Percentiles rank a stretch among this genome's conserved stretches.
These are phyloP conservation scores for Odobenus rosmarus DNA, from an alignment of 2,113 vertebrate genomes.

Conservation along the genomic window DNA sequence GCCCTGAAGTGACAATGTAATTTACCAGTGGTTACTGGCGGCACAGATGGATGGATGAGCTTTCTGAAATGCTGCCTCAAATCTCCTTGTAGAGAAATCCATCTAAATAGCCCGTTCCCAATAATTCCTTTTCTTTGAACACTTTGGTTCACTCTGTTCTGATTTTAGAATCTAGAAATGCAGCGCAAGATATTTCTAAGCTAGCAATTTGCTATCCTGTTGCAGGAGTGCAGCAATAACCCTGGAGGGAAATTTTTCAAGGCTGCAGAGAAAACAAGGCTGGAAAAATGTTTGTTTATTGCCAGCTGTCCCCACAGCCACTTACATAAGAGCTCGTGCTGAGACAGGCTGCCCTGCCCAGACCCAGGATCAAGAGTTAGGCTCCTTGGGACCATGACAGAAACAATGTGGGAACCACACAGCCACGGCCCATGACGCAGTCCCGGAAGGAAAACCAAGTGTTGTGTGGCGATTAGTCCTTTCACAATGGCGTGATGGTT, in stretches of 20 bases:
- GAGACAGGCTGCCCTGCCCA: constrained; percentile 62
- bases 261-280: constrained; percentile 57
- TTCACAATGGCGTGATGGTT: constrained; percentile 37
- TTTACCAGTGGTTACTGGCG: neutral
- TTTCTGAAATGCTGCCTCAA: neutral
- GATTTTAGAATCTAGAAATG: constrained; percentile 53
- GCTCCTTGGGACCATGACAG: constrained; percentile 50
- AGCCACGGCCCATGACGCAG: neutral
- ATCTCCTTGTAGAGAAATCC: neutral
- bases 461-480: constrained; percentile 59
- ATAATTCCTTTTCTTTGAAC: neutral
- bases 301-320: constrained; percentile 45
- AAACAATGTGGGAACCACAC: constrained; percentile 64
- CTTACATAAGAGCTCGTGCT: constrained; percentile 71
- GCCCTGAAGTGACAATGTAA: neutral
- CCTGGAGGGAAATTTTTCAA: constrained; percentile 33
- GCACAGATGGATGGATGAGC: neutral
- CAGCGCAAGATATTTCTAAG: constrained; percentile 38
- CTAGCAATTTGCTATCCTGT: neutral
- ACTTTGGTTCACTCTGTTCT: neutral
- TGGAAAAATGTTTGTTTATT: constrained; percentile 62
- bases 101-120: neutral
- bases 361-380: constrained; percentile 32
- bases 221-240: neutral
- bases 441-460: constrained; percentile 74